Conservation (phyloP, 1,140 invertebrate genomes). For the Tachypleus tridentatus region DNA sequence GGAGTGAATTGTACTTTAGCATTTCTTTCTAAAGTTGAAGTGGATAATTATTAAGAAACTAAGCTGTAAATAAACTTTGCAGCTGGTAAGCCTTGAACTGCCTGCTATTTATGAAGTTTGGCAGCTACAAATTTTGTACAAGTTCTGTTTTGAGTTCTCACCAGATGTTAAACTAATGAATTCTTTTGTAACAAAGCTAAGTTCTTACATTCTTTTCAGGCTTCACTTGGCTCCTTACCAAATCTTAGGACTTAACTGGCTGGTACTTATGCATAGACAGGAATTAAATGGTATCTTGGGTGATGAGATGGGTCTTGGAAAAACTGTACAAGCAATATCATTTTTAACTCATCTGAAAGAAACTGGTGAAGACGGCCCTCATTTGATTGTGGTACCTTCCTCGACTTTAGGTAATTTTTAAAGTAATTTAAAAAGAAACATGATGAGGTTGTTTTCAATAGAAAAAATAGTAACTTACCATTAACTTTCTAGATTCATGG, state of each 20-base stretch:
- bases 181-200: neutral
- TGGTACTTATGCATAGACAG: slow-evolving; percentile 75
- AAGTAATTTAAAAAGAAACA: neutral
- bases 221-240: slow-evolving; percentile 70
- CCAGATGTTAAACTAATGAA: neutral
- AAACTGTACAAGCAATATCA: slow-evolving; percentile 67
- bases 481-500: too few species aligned
- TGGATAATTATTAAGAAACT: too few species aligned
- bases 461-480: too few species aligned
- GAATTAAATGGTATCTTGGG: slow-evolving; percentile 88
- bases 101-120: neutral
- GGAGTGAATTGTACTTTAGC: too few species aligned
- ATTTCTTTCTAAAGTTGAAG: too few species aligned
- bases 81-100: neutral
- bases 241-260: slow-evolving; percentile 87
- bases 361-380: slow-evolving; percentile 48
- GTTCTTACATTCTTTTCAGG: slow-evolving; percentile 5
- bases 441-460: too few species aligned
- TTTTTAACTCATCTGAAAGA: slow-evolving; percentile 82
- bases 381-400: slow-evolving; percentile 82
- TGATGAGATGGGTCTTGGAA: slow-evolving; percentile 78
- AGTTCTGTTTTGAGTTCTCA: neutral
- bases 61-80: too few species aligned
- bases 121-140: neutral
- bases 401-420: slow-evolving; percentile 61